Percentiles rank a stretch among this genome's conserved stretches.
Conservation (phyloP, 2,797 vertebrate species). For the Pangasius krempfi region DNA sequence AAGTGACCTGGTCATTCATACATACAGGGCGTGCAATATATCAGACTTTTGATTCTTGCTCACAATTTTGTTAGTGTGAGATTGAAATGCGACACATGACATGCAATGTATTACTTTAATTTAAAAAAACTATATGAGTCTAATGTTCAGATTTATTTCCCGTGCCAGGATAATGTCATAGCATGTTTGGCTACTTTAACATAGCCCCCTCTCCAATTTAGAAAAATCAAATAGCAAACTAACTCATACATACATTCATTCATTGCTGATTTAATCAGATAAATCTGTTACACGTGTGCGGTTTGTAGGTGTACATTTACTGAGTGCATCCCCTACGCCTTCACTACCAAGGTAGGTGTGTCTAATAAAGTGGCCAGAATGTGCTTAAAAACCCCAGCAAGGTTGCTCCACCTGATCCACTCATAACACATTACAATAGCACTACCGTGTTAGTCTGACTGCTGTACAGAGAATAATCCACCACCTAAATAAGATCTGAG, state of each 20-base stretch:
- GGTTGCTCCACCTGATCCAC: neutral
- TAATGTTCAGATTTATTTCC: no score
- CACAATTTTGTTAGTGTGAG: no score
- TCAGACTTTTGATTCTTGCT: no score
- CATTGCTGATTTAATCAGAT: neutral
- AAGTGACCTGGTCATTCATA: no score
- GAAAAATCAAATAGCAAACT: no score
- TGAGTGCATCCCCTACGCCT: neutral
- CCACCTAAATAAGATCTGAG: neutral
- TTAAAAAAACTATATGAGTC: no score
- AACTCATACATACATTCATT: neutral
- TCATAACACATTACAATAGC: neutral
- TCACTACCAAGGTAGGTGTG: neutral
- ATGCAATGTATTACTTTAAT: no score
- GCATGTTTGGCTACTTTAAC: no score
- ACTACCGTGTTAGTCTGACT: neutral
- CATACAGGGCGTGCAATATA: no score
- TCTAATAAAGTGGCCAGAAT: neutral
- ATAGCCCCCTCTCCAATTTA: neutral
- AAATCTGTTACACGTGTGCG: neutral
- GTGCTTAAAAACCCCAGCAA: neutral
- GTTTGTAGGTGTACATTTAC: neutral
- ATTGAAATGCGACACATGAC: no score
- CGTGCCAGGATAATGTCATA: no score
- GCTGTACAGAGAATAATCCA: neutral